Evolutionary conservation across 2,888 invertebrate genomes (phyloP), one percentile per base, ranked within the genome.

Genomic region (Notocelia uddmanniana): DNA sequence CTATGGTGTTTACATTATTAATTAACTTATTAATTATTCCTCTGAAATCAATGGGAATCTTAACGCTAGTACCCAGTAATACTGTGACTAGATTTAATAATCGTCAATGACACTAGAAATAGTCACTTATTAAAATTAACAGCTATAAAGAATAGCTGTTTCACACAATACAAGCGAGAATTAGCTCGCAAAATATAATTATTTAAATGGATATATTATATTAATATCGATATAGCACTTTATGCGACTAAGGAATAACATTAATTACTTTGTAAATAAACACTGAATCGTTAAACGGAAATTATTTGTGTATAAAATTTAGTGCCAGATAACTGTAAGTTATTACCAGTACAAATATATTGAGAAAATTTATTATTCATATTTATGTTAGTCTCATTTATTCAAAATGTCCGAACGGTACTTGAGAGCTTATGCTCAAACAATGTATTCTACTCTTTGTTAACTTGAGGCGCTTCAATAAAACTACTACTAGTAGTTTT

Each of bases 11-110:
- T 26, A 5, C 2, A 26, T 26, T 3, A 26, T 2, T 2, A 5
- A 5, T 2, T 26, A 26, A 26, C 3, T 26, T 58, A 66, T 64
- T 67, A 69, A 68, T 71, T 71, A 66, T 62, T 68, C 71, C 73
- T 73, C 73, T 73, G 70, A 68, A 55, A 60, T 48, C 67, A 63
- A 23, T 26, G 55, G 19, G 64, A 73, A 48, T 74, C 81, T 78
- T 85, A 82, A 76, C 80, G 86, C 88, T 88, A 90, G 88, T 86
- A 89, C 80, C 83, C 86, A 89, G 86, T 81, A 87, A 79, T 79
- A 89, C 88, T 88, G 87, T 92, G 92, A 92, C 92, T 92, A 92
- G 91, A 88, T 48, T 41, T 52, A 85, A 85, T 86, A 82, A 80
- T 19, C 80, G 78, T 75, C 77, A 83, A 79, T 79, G 81, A 80